Base-by-base conservation (phyloP, 2,113 vertebrate genomes). In the Gallinago undulata region DNA sequence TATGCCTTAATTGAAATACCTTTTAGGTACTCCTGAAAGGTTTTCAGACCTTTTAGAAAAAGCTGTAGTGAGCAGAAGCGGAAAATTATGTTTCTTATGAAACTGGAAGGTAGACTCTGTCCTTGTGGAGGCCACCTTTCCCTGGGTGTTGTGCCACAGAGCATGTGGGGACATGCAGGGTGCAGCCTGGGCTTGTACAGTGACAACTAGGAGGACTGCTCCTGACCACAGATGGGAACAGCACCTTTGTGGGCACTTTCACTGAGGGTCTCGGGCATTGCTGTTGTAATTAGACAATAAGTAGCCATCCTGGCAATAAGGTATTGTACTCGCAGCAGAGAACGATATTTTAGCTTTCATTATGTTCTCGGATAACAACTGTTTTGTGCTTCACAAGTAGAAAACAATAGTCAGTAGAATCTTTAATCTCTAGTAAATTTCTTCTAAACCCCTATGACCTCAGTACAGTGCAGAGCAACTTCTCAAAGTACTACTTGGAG, bases 41-140 rank as follows among this genome's bases (percentile, higher is more conserved):
- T 73, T 91, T 95, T 82, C 25, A 33, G 70, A 41, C 5, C 21
- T 76, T 85, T 90, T 51, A 88, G 87, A 53, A 94, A 95, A 85
- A 91, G 6, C 25, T 75, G 17, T 55, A 51, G 57, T 35, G 35
- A 57, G 16, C 23, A 93, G 37, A 82, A 18, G 39, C 9, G 12
- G 68, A 90, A 81, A 87, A 67, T 83, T 28, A 8, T 10, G 18
- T 55, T 50, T 82, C 31, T 56, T 63, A 47, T 41, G 68, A 84
- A 89, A 81, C 43, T 12, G 30, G 59, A 50, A 66, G 13, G 41
- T 9, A 5, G 51, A 81, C 25, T 43, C 23, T 45, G 53, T 64
- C 35, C 50, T 60, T 9, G 11, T 23, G 63, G 70, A 59, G 73
- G 19, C 0, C 7, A 79, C 23, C 27, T 33, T 56, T 10, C 53